These are phyloP conservation scores for Eulithis prunata DNA, from an alignment of 2,888 invertebrate genomes.

Conservation along the genomic window DNA sequence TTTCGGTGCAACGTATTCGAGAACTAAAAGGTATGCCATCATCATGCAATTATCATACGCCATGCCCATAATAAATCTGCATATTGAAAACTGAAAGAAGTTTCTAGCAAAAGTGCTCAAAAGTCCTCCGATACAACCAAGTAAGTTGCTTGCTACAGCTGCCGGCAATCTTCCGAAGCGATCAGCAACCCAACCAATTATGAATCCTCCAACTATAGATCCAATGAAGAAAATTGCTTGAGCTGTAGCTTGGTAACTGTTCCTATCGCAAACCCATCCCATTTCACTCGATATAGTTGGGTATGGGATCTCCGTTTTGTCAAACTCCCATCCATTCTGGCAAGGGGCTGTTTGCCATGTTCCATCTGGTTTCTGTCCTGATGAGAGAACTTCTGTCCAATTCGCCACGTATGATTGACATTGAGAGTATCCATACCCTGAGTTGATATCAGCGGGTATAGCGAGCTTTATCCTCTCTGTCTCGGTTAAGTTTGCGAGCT, in stretches of 20 bases:
- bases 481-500: conserved; percentile 48
- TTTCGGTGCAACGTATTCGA: conserved; percentile 66
- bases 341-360: conserved; percentile 58
- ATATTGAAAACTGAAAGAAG: conserved; percentile 55
- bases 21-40: conserved; percentile 61
- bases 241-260: conserved; percentile 65
- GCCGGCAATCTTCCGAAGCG: conserved; percentile 64
- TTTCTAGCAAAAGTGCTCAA: conserved; percentile 56
- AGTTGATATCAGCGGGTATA: conserved; percentile 46
- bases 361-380: conserved; percentile 47
- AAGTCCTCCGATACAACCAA: conserved; percentile 60
- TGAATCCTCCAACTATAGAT: conserved; percentile 60
- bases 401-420: conserved; percentile 58
- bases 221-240: conserved; percentile 66
- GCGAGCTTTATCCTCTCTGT: conserved; percentile 46
- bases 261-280: conserved; percentile 66
- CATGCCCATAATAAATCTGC: conserved; percentile 65
- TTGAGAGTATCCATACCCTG: conserved; percentile 60
- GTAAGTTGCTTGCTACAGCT: conserved; percentile 52
- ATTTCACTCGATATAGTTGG: conserved; percentile 64
- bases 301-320: conserved; percentile 65
- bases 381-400: conserved; percentile 58
- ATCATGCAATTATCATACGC: conserved; percentile 66
- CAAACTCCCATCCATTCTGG: conserved; percentile 66
- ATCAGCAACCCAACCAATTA: conserved; percentile 64